phyloP scores from a whole-genome alignment of 2,113 vertebrate species.

The Crotophaga sulcirostris region DNA sequence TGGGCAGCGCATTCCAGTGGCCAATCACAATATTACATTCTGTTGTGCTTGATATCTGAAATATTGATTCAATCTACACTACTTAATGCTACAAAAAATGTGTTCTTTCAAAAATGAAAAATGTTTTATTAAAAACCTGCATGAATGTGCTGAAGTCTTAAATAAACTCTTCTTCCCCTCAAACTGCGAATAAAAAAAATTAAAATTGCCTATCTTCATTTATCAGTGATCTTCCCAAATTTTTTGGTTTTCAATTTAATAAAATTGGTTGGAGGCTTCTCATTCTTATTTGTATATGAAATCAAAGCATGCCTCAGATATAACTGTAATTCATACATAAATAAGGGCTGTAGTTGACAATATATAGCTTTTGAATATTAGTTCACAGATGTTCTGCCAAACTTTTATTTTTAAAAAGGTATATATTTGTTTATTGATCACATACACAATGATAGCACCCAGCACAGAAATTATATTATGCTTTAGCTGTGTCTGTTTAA shows the following conservation, averaged over 20 bases:
- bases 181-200: neutral
- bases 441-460: neutral
- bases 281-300: neutral
- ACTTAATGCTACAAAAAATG: neutral
- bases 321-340: neutral
- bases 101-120: neutral
- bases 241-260: neutral
- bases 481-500: neutral
- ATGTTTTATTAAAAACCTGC: neutral
- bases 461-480: neutral
- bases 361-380: accelerated
- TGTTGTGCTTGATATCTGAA: neutral
- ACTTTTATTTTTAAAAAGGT: neutral
- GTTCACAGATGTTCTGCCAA: neutral
- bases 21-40: too few species aligned
- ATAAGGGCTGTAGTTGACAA: neutral
- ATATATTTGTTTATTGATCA: neutral
- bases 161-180: neutral
- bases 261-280: neutral
- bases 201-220: neutral
- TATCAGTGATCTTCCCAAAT: accelerated
- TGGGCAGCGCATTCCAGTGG: too few species aligned
- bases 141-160: neutral
- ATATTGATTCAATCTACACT: neutral
- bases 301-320: accelerated